Evolutionary conservation across 1,140 invertebrate genomes (phyloP).

Genomic region (Polypedilum vanderplanki): DNA sequence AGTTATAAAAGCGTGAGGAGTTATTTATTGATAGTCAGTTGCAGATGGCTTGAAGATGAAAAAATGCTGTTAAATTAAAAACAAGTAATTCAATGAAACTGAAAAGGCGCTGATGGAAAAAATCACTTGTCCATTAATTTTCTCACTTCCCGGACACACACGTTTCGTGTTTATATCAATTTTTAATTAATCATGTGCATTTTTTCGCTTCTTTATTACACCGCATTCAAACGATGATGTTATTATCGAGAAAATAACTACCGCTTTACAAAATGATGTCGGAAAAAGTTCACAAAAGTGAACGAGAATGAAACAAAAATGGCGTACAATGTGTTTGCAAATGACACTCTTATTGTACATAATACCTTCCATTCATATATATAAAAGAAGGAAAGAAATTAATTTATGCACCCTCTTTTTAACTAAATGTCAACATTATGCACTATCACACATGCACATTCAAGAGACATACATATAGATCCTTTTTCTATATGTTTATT

Average conservation of each 20-base stretch:
- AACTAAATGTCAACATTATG: conserved; percentile 11
- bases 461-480: neutral
- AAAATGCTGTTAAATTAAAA: neutral
- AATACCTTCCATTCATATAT: no score
- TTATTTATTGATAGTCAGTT: conserved; percentile 19
- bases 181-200: conserved; percentile 2
- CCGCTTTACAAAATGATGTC: conserved; percentile 1
- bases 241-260: no score
- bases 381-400: neutral
- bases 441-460: neutral
- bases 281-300: neutral
- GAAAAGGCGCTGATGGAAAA: neutral
- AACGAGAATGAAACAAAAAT: neutral
- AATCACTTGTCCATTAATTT: conserved; percentile 5
- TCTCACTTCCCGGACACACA: conserved; percentile 1
- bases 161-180: neutral
- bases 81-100: neutral
- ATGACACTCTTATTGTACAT: conserved; percentile 9
- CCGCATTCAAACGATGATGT: no score
- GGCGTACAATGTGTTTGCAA: conserved; percentile 17
- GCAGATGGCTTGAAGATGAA: neutral
- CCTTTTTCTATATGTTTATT: no score
- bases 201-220: neutral
- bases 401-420: conserved; percentile 3
- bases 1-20: neutral